Evolutionary conservation across 1,140 invertebrate genomes (phyloP).

Genomic region (Drosophila tsacasi): DNA sequence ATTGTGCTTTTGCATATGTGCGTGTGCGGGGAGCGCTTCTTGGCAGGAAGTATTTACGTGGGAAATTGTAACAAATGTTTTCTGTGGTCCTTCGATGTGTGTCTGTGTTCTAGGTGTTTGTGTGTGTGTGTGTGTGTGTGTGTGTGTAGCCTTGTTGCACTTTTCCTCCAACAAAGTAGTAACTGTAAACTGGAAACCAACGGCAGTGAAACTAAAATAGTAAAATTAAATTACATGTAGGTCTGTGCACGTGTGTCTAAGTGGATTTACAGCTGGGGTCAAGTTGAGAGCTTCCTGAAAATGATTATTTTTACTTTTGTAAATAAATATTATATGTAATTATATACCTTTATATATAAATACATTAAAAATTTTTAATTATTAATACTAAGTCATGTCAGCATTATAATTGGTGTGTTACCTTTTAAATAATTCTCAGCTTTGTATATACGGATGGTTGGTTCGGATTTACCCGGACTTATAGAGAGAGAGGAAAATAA

Average conservation of each 20-base stretch:
- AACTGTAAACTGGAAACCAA: slow-evolving; percentile 60
- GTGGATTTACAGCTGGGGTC: slow-evolving; percentile 1
- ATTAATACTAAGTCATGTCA: no score
- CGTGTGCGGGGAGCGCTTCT: slow-evolving; percentile 50
- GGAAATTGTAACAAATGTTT: slow-evolving; percentile 82
- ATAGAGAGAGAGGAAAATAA: no score
- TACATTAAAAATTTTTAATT: no score
- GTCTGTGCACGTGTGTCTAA: slow-evolving; percentile 9
- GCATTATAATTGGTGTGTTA: no score
- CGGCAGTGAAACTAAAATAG: slow-evolving; percentile 68
- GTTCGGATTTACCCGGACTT: no score
- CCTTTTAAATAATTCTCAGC: no score
- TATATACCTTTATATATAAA: no score
- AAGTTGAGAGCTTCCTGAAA: not conserved
- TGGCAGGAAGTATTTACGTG: slow-evolving; percentile 81
- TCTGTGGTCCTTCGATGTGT: slow-evolving; percentile 55
- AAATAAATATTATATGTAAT: no score
- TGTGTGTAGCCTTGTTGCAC: slow-evolving; percentile 68
- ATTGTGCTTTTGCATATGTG: slow-evolving; percentile 72
- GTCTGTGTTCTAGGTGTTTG: not conserved
- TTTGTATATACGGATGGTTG: no score
- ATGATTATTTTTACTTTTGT: not conserved
- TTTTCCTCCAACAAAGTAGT: slow-evolving; percentile 65
- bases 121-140: slow-evolving; percentile 15
- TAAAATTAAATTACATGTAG: slow-evolving; percentile 71